Base-by-base conservation (phyloP, 2,113 vertebrate species). In the Oncorhynchus kisutch region DNA sequence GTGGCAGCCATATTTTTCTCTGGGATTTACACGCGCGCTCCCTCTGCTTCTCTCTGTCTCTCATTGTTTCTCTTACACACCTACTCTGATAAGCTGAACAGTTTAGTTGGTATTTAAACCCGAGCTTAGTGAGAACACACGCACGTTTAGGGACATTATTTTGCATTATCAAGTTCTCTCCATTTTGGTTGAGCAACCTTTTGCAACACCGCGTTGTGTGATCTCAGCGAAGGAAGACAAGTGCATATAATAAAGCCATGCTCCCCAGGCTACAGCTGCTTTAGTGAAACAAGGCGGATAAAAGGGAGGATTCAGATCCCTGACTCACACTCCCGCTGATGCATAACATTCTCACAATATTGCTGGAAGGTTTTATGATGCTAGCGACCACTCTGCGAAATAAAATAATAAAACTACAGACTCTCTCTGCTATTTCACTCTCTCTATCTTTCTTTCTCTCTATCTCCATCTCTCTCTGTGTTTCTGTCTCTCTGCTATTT, bases 241-340 rank as follows among this genome's bases (percentile, higher is more conserved):
- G 72, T 70, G 73, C 70, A 71, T 84, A 78, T 73, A 81, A 84
- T 82, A 86, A 85, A 78, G 72, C 82, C 64, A 75, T 73, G 64
- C 74, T 90, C 82, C 86, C 84, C 75, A 79, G 87, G 87, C 88
- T 86, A 78, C 83, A 78, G 20, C 84, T 79, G 78, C 83, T 90
- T 92, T 88, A 88, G 88, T 90, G 88, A 91, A 90, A 88, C 86
- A 90, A 90, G 87, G 86, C 80, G 76, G 82, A 92, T 92, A 91
- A 92, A 92, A 85, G 84, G 86, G 80, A 78, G 22, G 68, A 84
- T 88, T 89, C 84, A 79, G 79, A 88, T 88, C 86, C 84, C 85
- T 86, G 88, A 90, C 88, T 92, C 87, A 86, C 87, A 87, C 84
- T 82, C 75, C 78, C 11, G 79, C 84, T 90, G 83, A 86, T 86